Conservation (phyloP, 2,113 vertebrate species). For the Kryptolebias marmoratus region DNA sequence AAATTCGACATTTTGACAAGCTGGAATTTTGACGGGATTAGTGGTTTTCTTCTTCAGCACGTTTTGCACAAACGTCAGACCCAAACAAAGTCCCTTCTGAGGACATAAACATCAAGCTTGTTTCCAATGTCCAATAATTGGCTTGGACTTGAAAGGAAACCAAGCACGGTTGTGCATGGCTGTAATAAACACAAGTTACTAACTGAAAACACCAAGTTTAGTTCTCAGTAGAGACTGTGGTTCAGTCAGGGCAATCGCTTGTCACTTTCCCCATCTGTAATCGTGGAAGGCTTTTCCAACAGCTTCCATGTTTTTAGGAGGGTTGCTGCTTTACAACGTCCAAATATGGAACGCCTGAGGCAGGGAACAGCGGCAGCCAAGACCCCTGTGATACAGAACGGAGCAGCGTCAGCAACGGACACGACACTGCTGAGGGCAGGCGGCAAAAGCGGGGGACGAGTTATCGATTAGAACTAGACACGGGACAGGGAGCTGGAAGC, state of each 20-base stretch:
- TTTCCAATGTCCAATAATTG: too few species aligned
- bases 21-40: background rate
- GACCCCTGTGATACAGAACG: background rate
- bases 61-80: too few species aligned
- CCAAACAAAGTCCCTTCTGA: too few species aligned
- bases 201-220: background rate
- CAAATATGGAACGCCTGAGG: background rate
- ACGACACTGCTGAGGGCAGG: background rate
- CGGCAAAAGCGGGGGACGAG: background rate
- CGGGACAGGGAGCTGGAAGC: too few species aligned
- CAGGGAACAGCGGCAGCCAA: background rate
- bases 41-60: too few species aligned
- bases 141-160: too few species aligned
- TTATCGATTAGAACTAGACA: too few species aligned
- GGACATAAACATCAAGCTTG: too few species aligned
- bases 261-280: background rate
- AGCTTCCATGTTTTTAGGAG: too few species aligned
- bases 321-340: too few species aligned
- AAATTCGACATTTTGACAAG: background rate
- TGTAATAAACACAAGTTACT: too few species aligned
- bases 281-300: background rate
- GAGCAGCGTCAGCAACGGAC: background rate
- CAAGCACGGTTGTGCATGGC: background rate
- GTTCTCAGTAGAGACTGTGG: background rate
- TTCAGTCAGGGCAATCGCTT: background rate